phyloP scores from a whole-genome alignment of 2,888 invertebrate genomes.

The Diloba caeruleocephala region DNA sequence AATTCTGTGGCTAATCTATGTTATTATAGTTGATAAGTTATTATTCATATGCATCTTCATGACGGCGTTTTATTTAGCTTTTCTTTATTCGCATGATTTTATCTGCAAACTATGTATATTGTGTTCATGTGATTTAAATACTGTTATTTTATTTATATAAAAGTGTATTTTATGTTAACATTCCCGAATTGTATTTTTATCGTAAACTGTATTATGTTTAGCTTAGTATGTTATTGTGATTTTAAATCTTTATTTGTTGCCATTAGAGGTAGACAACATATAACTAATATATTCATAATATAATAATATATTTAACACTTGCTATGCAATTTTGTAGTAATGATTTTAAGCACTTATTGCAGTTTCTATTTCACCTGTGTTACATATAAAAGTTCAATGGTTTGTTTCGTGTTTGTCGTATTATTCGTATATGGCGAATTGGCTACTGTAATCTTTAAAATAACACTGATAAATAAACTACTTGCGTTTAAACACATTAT shows the following conservation, averaged over 20 bases:
- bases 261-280: conserved; percentile 13
- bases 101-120: conserved; percentile 24
- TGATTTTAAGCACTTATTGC: conserved; percentile 21
- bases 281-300: conserved; percentile 11
- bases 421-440: conserved; percentile 3
- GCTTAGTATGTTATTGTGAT: conserved; percentile 11
- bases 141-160: conserved; percentile 36
- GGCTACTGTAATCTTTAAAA: conserved; percentile 2
- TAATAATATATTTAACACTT: conserved; percentile 15
- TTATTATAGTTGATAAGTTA: conserved; percentile 2
- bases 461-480: neutral
- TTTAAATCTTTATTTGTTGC: conserved; percentile 17
- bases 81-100: conserved; percentile 23
- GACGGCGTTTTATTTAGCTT: conserved; percentile 12
- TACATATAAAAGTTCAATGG: conserved; percentile 11
- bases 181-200: conserved; percentile 26
- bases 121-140: conserved; percentile 14
- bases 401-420: conserved; percentile 1
- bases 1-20: conserved; percentile 4
- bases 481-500: conserved; percentile 9
- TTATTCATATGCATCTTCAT: conserved; percentile 15
- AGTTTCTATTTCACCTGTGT: conserved; percentile 17
- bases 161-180: conserved; percentile 45
- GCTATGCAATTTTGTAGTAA: conserved; percentile 8
- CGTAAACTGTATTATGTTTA: neutral